Evolutionary conservation across 2,797 vertebrate species (phyloP).

Genomic region (Lutjanus campechanus): DNA sequence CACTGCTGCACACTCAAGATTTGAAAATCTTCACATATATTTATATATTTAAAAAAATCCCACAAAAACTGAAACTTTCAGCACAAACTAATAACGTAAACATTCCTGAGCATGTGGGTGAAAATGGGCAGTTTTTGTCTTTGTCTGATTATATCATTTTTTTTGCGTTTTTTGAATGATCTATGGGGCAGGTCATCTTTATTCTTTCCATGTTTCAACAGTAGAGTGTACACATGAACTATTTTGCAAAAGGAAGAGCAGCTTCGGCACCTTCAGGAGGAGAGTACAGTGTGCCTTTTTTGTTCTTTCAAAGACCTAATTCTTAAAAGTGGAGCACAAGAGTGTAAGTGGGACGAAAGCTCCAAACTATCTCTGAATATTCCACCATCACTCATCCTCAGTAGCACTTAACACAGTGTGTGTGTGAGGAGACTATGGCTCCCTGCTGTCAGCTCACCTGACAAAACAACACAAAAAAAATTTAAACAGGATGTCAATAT

Average conservation of each 20-base stretch:
- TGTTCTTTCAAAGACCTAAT: slow-evolving; percentile 68
- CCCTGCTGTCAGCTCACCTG: slow-evolving; percentile 38
- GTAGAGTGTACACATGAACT: not conserved
- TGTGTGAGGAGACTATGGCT: slow-evolving; percentile 26
- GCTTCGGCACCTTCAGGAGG: slow-evolving; percentile 34
- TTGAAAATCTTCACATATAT: not conserved
- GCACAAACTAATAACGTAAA: not conserved
- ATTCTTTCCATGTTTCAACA: slow-evolving; percentile 1
- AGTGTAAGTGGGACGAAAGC: slow-evolving; percentile 70
- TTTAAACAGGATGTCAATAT: slow-evolving; percentile 55
- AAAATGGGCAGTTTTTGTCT: not conserved
- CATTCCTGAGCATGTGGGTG: not conserved
- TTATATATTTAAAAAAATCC: not conserved
- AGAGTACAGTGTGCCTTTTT: slow-evolving; percentile 45
- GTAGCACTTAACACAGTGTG: slow-evolving; percentile 22
- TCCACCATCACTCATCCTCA: slow-evolving; percentile 25
- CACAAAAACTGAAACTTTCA: not conserved
- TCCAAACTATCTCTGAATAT: slow-evolving; percentile 43
- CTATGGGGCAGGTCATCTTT: not conserved
- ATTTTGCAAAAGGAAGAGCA: slow-evolving; percentile 22
- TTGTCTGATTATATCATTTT: not conserved
- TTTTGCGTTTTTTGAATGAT: not conserved
- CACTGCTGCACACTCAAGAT: not conserved
- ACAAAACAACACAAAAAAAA: slow-evolving; percentile 42
- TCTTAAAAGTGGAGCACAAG: slow-evolving; percentile 76